Conservation (phyloP, 1,140 invertebrate species). For the Heterodera schachtii region DNA sequence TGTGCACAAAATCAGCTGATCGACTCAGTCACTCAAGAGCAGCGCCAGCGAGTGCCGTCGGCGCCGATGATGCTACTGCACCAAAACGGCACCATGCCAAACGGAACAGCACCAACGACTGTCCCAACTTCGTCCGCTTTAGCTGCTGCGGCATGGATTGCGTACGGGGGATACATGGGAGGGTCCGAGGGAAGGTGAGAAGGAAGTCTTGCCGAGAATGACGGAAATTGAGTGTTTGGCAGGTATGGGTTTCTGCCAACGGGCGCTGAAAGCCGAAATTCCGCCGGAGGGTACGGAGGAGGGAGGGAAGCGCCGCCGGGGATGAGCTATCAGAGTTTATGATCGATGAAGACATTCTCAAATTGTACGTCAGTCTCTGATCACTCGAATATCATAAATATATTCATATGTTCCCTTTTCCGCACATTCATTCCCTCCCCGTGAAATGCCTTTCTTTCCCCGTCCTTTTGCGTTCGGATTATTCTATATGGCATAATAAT, state of each 20-base stretch:
- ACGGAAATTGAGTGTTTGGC: not conserved
- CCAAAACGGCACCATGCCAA: not conserved
- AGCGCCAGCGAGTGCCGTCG: not conserved
- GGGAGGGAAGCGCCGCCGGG: not conserved
- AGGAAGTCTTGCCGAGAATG: not conserved
- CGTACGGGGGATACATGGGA: constrained; percentile 9
- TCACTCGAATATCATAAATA: too few relatives aligned
- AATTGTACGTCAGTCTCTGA: too few relatives aligned
- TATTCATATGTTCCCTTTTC: too few relatives aligned
- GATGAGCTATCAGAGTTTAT: constrained; percentile 6
- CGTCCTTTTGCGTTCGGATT: too few relatives aligned
- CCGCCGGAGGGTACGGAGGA: not conserved
- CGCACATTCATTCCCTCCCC: too few relatives aligned
- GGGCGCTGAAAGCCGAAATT: not conserved
- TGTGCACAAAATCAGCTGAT: not conserved
- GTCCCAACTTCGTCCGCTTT: constrained; percentile 1
- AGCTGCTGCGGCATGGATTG: constrained; percentile 14
- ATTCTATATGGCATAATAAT: too few relatives aligned
- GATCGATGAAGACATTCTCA: not conserved
- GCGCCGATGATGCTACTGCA: not conserved
- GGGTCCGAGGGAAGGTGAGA: not conserved
- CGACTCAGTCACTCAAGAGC: not conserved
- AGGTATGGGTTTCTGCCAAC: constrained; percentile 2
- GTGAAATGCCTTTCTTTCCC: too few relatives aligned
- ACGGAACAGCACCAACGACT: not conserved